Conservation (phyloP, 2,113 vertebrate genomes). For the Cephalopterus ornatus region DNA sequence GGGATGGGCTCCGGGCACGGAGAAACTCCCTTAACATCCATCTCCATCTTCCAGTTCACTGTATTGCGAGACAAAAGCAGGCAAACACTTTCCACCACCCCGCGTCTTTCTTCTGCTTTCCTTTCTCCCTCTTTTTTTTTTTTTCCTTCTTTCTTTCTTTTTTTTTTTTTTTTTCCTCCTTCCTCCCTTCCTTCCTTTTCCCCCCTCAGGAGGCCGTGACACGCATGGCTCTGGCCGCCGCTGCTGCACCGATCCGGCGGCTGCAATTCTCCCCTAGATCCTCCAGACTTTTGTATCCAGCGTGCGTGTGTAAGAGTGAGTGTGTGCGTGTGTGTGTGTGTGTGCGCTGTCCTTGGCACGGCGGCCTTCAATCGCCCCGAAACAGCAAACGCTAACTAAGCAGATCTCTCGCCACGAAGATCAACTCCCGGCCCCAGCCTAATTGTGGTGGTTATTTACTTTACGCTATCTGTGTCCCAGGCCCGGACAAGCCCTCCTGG, state of each 20-base stretch:
- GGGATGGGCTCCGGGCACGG: slow-evolving; percentile 81
- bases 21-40: slow-evolving; percentile 83
- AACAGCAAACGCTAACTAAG: slow-evolving; percentile 47
- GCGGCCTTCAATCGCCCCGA: slow-evolving; percentile 71
- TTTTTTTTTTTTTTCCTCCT: background rate
- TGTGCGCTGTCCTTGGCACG: slow-evolving; percentile 65
- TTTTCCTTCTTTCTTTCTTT: background rate
- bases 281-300: slow-evolving; percentile 57
- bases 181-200: background rate
- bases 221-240: slow-evolving; percentile 64
- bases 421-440: background rate
- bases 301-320: slow-evolving; percentile 2
- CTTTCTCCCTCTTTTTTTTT: background rate
- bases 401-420: slow-evolving; percentile 33
- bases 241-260: slow-evolving; percentile 37
- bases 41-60: slow-evolving; percentile 85
- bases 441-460: slow-evolving; percentile 46
- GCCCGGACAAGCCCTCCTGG: slow-evolving; percentile 20
- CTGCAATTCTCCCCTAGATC: slow-evolving; percentile 29
- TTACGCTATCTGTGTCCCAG: slow-evolving; percentile 39
- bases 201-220: slow-evolving; percentile 66
- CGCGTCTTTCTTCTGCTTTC: slow-evolving; percentile 22
- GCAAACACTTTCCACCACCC: slow-evolving; percentile 69
- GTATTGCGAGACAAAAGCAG: slow-evolving; percentile 75
- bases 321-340: background rate